Percentiles rank a stretch among this genome's conserved stretches.
phyloP scores from a whole-genome alignment of 2,113 vertebrate genomes.

The Pedionomus torquatus region DNA sequence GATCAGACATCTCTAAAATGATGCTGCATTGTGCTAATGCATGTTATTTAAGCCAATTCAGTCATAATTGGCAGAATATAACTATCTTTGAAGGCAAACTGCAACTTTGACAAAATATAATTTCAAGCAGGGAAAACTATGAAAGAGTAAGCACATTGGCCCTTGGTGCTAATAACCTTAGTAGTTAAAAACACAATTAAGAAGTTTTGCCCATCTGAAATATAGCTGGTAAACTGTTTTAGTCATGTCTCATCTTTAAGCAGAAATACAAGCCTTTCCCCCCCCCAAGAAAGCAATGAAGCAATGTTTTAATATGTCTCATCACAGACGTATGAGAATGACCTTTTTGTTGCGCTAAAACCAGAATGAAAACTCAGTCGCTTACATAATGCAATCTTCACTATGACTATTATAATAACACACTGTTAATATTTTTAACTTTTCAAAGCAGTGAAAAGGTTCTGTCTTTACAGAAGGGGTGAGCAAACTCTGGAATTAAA shows the following conservation, averaged over 20 bases:
- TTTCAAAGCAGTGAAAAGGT: background rate
- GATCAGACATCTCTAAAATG: background rate
- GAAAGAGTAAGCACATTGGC: background rate
- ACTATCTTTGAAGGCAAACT: background rate
- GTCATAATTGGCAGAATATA: background rate
- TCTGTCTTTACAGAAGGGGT: background rate
- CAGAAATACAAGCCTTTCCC: background rate
- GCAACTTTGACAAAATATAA: slow-evolving; percentile 30
- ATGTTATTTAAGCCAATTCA: background rate
- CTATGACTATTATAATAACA: background rate
- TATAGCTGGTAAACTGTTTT: background rate
- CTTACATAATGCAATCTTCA: background rate
- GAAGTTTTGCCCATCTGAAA: background rate
- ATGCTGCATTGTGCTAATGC: background rate
- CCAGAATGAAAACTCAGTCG: background rate
- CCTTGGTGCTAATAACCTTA: background rate
- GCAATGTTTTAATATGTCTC: background rate
- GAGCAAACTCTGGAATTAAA: background rate
- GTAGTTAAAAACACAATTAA: background rate
- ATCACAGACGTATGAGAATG: background rate
- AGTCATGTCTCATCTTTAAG: background rate
- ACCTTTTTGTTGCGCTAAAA: background rate
- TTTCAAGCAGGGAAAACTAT: background rate
- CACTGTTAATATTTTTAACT: background rate
- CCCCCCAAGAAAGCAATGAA: background rate